Evolutionary conservation across 2,797 vertebrate species (phyloP).

Genomic region (Anguilla megastoma): DNA sequence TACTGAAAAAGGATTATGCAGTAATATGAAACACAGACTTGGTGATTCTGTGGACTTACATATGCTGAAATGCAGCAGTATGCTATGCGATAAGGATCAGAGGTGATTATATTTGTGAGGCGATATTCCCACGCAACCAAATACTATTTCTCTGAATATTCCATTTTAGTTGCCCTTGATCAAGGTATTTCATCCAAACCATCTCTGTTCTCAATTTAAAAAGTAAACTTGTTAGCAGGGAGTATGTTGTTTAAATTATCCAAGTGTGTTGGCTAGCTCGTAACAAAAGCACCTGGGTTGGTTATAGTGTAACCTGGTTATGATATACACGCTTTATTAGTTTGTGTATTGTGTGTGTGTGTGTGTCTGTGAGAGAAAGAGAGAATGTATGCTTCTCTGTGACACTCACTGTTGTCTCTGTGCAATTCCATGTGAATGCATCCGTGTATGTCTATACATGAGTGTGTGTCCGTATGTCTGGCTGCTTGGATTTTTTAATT

Average conservation of each 20-base stretch:
- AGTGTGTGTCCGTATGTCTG: not conserved
- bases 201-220: not conserved
- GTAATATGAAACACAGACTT: not conserved
- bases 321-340: no score
- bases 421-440: not conserved
- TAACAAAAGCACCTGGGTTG: not conserved
- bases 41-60: not conserved
- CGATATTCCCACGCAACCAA: not conserved
- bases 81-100: not conserved
- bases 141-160: not conserved
- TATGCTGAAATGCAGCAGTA: not conserved
- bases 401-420: not conserved
- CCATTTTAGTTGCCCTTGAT: not conserved
- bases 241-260: not conserved
- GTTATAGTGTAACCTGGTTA: no score
- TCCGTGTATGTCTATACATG: not conserved
- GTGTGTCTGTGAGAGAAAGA: not conserved
- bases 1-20: not conserved
- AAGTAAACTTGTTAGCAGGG: not conserved
- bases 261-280: not conserved
- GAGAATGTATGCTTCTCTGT: not conserved
- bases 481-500: not conserved
- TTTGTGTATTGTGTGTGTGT: not conserved
- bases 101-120: not conserved
- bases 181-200: not conserved